Conservation (phyloP, 2,888 invertebrate species). For the Euplagia quadripunctaria region DNA sequence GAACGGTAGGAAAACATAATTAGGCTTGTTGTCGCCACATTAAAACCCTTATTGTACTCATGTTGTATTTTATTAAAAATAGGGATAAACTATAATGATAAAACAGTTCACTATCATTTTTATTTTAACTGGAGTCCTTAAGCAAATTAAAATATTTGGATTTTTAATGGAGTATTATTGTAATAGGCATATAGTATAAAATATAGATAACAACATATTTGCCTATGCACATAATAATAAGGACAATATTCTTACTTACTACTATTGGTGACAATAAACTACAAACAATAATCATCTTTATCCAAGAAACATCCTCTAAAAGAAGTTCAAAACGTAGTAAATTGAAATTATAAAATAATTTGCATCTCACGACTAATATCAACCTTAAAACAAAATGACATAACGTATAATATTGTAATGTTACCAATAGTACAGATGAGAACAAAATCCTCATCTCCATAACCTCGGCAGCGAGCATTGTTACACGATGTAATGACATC, state of each 20-base stretch:
- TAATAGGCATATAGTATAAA: not conserved
- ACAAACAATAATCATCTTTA: no score
- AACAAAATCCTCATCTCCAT: not conserved
- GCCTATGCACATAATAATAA: not conserved
- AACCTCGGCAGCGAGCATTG: not conserved
- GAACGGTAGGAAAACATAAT: no score
- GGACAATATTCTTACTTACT: no score
- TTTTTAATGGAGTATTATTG: not conserved
- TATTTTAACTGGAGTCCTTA: not conserved
- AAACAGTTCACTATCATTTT: no score
- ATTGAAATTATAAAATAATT: not conserved
- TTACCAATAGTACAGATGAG: not conserved
- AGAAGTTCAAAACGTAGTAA: not conserved
- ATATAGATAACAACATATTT: not conserved
- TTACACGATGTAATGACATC: slow-evolving; percentile 1
- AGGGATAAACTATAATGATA: no score
- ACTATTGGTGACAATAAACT: no score
- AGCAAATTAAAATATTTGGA: not conserved
- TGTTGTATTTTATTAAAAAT: no score
- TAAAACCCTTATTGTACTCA: no score
- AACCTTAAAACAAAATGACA: not conserved
- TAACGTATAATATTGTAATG: not conserved
- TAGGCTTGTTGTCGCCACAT: no score
- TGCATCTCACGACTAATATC: not conserved
- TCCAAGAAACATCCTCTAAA: not conserved